Evolutionary conservation across 2,888 invertebrate species (phyloP).

Genomic region (Drepana falcataria): DNA sequence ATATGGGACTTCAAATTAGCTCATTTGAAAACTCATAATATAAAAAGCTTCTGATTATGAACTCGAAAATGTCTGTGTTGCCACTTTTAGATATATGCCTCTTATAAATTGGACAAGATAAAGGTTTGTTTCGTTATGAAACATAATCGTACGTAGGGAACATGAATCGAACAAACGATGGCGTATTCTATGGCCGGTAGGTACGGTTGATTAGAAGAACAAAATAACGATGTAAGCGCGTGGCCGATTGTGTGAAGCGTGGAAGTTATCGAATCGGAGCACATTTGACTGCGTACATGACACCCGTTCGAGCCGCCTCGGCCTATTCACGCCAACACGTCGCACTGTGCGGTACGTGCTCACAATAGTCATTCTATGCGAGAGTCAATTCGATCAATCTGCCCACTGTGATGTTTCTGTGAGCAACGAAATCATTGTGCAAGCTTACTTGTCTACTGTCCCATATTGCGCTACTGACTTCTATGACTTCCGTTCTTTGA

Average conservation of each 20-base stretch:
- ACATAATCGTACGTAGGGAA: too few species aligned
- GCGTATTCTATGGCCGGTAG: background rate
- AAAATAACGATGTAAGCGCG: slow-evolving; percentile 6
- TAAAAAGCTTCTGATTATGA: background rate
- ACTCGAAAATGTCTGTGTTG: background rate
- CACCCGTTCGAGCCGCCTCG: slow-evolving; percentile 29
- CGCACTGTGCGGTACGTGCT: slow-evolving; percentile 43
- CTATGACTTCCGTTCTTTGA: slow-evolving; percentile 18
- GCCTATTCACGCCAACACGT: slow-evolving; percentile 57
- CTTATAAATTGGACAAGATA: too few species aligned
- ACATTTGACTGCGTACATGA: slow-evolving; percentile 41
- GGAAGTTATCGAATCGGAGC: slow-evolving; percentile 51
- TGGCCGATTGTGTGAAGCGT: slow-evolving; percentile 28
- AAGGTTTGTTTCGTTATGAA: too few species aligned
- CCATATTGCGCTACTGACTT: slow-evolving; percentile 12
- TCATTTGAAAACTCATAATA: background rate
- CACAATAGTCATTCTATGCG: slow-evolving; percentile 51
- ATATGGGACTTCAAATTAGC: background rate
- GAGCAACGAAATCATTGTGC: slow-evolving; percentile 30
- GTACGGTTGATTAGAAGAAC: background rate
- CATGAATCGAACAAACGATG: background rate
- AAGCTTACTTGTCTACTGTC: slow-evolving; percentile 19
- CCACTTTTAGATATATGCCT: background rate
- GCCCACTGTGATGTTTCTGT: slow-evolving; percentile 22
- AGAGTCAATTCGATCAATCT: slow-evolving; percentile 55